Evolutionary conservation across 2,797 vertebrate genomes (phyloP), one percentile per base, ranked within the genome.

Genomic region (Etheostoma perlongum): DNA sequence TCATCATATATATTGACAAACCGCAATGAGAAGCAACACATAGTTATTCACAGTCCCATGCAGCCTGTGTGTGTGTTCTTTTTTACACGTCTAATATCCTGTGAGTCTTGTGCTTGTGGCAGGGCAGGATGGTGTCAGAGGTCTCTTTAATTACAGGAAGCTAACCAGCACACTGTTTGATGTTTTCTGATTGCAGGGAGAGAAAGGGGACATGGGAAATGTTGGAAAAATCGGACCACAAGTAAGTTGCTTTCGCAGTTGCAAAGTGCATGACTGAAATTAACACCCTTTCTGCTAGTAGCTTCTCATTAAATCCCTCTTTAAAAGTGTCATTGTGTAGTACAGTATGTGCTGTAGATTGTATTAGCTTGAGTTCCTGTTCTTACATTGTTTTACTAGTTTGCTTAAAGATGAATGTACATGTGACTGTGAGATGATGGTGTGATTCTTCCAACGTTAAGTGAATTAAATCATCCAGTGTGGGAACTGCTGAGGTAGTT

Each of bases 201-300:
- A 99, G 93, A 92, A 93, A 68, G 98, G 98, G 66, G 96, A 98
- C 81, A 84, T 92, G 85, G 98, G 98, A 93, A 96, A 93, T 67
- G 71, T 95, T 85, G 98, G 98, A 85, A 98, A 98, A 95, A 87
- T 67, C 33, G 98, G 98, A 76, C 95, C 96, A 92, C 94, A 92
- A 91, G 98, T 99, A 95, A 97, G 97, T 93, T 53, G 76, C 23
- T 78, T 64, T 53, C 30, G 33, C 62, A 61, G 67, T 36, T 67
- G 21, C 63, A 66, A 82, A 61, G 12, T 55, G 59, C 30, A 64
- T 27, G 4, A 19, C 57, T 54, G 67, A 65, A 36, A 48, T 64
- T 40, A 77, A 53, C 52, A 36, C 18, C 47, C 63, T 19, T 61
- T 65, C 61, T 66, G 48, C 72, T 75, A 25, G 51, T 33, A 53